Evolutionary conservation across 2,888 invertebrate species (phyloP).

Genomic region (Opisthograptis luteolata): DNA sequence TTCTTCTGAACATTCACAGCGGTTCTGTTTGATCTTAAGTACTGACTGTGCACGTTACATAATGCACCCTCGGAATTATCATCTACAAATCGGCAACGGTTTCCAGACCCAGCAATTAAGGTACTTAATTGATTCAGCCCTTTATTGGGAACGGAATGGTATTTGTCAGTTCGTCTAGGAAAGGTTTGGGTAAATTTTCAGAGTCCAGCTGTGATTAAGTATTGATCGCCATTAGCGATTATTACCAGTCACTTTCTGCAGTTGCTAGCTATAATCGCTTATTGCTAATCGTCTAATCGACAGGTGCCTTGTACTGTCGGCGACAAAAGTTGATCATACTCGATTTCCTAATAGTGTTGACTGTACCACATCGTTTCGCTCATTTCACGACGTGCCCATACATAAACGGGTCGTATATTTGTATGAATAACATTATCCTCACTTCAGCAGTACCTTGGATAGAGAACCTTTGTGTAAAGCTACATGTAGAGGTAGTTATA

Average conservation of each 20-base stretch:
- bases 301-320: no score
- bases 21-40: background rate
- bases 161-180: constrained; percentile 44
- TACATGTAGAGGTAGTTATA: constrained; percentile 20
- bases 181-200: constrained; percentile 35
- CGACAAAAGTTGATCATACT: no score
- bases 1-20: no score
- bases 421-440: constrained; percentile 26
- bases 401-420: constrained; percentile 26
- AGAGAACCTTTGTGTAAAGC: constrained; percentile 17
- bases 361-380: constrained; percentile 1
- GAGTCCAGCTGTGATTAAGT: constrained; percentile 17
- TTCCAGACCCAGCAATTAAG: constrained; percentile 40
- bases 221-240: constrained; percentile 9
- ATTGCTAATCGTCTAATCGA: no score
- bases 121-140: constrained; percentile 47
- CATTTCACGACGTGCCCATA: constrained; percentile 3
- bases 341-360: no score
- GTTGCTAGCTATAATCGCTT: no score
- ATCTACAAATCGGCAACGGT: constrained; percentile 29
- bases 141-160: constrained; percentile 39
- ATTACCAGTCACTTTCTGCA: background rate
- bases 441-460: constrained; percentile 14
- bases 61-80: constrained; percentile 17
- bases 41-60: constrained; percentile 2